Evolutionary conservation across 2,888 invertebrate species (phyloP).

Genomic region (Zeuzera pyrina): DNA sequence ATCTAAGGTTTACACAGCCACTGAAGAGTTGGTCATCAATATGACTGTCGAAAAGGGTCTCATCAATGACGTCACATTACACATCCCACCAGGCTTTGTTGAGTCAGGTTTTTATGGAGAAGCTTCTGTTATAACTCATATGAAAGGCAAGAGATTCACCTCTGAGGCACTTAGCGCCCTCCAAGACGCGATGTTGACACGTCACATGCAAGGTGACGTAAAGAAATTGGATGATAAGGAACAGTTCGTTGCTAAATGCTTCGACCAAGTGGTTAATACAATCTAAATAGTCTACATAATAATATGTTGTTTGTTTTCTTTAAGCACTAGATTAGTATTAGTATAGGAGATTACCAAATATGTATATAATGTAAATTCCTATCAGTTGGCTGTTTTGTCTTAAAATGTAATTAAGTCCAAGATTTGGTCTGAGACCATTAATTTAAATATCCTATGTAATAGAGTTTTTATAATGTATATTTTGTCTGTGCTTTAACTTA

Average conservation of each 20-base stretch:
- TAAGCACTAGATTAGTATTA: not conserved
- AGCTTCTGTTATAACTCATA: constrained; percentile 76
- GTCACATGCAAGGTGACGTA: constrained; percentile 37
- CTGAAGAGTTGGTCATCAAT: constrained; percentile 73
- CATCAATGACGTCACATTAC: constrained; percentile 77
- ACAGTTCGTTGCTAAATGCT: constrained; percentile 76
- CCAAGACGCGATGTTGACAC: constrained; percentile 66
- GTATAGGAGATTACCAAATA: constrained; percentile 5
- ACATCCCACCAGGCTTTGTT: constrained; percentile 74
- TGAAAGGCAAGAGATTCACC: constrained; percentile 78
- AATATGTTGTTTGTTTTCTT: constrained; percentile 3
- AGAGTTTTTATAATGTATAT: no score
- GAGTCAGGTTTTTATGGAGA: constrained; percentile 75
- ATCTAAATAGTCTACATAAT: constrained; percentile 27
- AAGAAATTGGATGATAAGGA: constrained; percentile 67
- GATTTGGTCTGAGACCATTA: no score
- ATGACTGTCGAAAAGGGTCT: constrained; percentile 78
- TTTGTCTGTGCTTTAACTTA: no score
- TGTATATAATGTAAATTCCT: no score
- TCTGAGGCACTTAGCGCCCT: constrained; percentile 75
- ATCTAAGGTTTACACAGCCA: constrained; percentile 43
- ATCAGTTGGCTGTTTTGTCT: no score
- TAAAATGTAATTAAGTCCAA: no score
- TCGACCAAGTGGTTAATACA: constrained; percentile 75
- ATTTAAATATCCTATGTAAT: not conserved